Evolutionary conservation across 1,140 invertebrate species (phyloP).

Genomic region (Globodera rostochiensis): DNA sequence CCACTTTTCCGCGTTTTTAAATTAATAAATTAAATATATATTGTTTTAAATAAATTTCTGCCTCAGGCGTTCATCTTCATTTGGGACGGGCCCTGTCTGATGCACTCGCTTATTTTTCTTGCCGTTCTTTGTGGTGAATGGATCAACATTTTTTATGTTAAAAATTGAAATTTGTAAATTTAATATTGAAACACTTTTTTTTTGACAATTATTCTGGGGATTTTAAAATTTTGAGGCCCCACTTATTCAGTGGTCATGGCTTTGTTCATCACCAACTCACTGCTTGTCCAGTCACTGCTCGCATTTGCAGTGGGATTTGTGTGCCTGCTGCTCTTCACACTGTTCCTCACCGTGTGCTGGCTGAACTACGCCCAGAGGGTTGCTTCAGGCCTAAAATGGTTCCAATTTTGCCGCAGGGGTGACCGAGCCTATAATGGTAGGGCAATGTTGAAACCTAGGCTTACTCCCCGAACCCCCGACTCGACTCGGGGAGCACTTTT

Average conservation of each 20-base stretch:
- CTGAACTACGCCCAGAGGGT: constrained; percentile 40
- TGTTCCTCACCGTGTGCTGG: constrained; percentile 50
- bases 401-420: constrained; percentile 43
- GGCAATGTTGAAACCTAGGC: neutral
- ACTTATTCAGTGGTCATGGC: constrained; percentile 29
- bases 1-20: neutral
- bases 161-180: no score
- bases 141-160: neutral
- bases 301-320: constrained; percentile 37
- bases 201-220: neutral
- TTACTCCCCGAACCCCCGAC: no score
- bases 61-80: constrained; percentile 33
- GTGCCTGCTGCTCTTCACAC: constrained; percentile 36
- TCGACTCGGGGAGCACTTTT: no score
- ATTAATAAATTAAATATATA: neutral
- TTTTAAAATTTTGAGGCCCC: neutral
- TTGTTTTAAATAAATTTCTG: neutral
- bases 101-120: constrained; percentile 31
- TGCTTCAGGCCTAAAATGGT: constrained; percentile 53
- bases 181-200: no score
- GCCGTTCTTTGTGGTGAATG: constrained; percentile 13
- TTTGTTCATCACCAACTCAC: constrained; percentile 11
- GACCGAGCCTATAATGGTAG: constrained; percentile 49
- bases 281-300: constrained; percentile 32
- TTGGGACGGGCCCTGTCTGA: constrained; percentile 43